These are phyloP conservation scores for Turritopsis rubra DNA, from an alignment of 30 jellyfish, hydroid and myxozoan species.

Conservation along the genomic window DNA sequence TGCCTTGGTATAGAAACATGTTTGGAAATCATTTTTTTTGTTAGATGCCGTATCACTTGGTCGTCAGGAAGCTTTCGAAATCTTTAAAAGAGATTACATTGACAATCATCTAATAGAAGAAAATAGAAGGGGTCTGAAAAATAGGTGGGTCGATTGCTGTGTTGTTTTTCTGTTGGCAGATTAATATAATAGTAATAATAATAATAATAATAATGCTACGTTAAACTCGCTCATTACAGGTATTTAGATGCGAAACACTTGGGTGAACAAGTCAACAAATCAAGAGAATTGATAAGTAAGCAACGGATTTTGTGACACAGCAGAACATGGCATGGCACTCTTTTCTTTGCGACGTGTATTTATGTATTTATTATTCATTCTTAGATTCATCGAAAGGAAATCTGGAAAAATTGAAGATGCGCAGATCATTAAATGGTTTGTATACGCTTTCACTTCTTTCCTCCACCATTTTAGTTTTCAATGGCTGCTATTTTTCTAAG, in stretches of 20 bases:
- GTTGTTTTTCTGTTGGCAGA: background rate
- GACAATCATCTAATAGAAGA: constrained; percentile 57
- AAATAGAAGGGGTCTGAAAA: constrained; percentile 55
- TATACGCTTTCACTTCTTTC: background rate
- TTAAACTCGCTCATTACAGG: no score
- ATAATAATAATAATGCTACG: background rate
- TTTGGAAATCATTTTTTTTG: background rate
- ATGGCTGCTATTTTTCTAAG: no score
- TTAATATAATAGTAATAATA: no score
- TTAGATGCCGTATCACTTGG: constrained; percentile 68
- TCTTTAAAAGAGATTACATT: constrained; percentile 46
- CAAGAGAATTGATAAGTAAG: constrained; percentile 77
- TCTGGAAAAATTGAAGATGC: constrained; percentile 12
- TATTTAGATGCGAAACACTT: constrained; percentile 79
- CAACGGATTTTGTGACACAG: no score
- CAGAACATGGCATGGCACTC: no score
- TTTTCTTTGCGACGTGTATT: no score
- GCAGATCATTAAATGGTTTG: constrained; percentile 9
- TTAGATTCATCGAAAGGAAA: constrained; percentile 16
- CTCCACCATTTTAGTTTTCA: background rate
- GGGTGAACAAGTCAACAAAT: constrained; percentile 90
- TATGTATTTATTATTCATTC: no score
- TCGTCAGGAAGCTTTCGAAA: constrained; percentile 91
- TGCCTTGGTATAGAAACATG: no score
- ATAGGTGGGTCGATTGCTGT: constrained; percentile 35